Evolutionary conservation across 2,113 vertebrate genomes (phyloP), one percentile per base, ranked within the genome.

Genomic region (Tenrec ecaudatus): DNA sequence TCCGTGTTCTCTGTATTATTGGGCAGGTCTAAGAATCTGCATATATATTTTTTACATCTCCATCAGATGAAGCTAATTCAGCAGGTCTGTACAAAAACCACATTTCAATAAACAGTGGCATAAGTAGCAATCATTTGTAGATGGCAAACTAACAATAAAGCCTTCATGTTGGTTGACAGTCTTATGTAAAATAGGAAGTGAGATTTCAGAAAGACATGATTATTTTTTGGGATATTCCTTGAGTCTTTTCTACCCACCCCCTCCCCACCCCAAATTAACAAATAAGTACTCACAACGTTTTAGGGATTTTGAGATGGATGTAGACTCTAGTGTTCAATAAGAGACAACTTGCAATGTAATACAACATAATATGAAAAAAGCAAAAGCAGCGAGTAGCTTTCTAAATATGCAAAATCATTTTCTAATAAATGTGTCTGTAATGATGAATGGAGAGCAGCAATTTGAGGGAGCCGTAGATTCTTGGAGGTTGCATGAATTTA

Each of bases 111-210:
- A 77, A 84, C 1, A 76, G 11, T 76, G 82, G 31, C n/a, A 43
- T n/a, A 29, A 90, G 7, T 19, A 36, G 25, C 89, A 95, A 75
- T 14, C 57, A 80, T 92, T 90, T 92, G 71, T 20, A 81, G 80
- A 66, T 64, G 53, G 15, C 5, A 92, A 94, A 80, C 43, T 20
- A 71, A 86, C 79, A 57, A 58, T 43, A 92, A 53, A 78, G 47
- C 17, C 17, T 27, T 29, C 9, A 31, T 80, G 25, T 82, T 88
- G 64, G 80, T 36, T 69, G 40, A 22, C 43, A 82, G 1, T 69
- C 25, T 60, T 84, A 19, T 82, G 69, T 78, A 86, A 64, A 83
- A 84, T 25, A 86, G 64, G 15, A 71, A 71, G 57, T 76, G 47
- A 77, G 43, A 9, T 87, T 86, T 81, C 78, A 82, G 64, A 83